phyloP scores from a whole-genome alignment of 2,888 invertebrate genomes.

The Andrena fulva region DNA sequence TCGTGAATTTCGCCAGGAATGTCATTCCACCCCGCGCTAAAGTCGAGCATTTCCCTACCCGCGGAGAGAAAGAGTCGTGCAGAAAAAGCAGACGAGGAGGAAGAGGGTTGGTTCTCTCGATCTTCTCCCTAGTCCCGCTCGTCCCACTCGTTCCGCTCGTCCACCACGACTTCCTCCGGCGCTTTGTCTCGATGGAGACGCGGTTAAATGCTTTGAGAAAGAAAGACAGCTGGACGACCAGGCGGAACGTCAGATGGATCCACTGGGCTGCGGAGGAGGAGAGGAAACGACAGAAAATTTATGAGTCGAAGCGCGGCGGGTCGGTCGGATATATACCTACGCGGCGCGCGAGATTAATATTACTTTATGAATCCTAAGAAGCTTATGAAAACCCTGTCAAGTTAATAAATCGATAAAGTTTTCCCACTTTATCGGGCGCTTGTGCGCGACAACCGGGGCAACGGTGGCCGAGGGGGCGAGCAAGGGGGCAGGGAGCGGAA shows the following conservation, averaged over 20 bases:
- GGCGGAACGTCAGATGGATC: conserved; percentile 26
- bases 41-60: conserved; percentile 9
- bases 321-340: conserved; percentile 69
- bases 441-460: conserved; percentile 38
- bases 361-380: conserved; percentile 77
- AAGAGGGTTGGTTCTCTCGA: conserved; percentile 1
- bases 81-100: not conserved
- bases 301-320: conserved; percentile 60
- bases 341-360: conserved; percentile 72
- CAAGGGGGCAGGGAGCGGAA: not conserved
- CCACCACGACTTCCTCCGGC: conserved; percentile 37
- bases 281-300: conserved; percentile 64
- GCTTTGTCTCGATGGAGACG: conserved; percentile 49
- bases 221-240: conserved; percentile 40
- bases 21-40: not conserved
- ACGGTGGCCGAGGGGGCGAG: not conserved
- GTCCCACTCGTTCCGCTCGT: conserved; percentile 5
- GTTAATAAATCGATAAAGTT: conserved; percentile 78
- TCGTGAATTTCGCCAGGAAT: not conserved
- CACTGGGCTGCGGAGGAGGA: not conserved
- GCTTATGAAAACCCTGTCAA: conserved; percentile 76
- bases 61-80: not conserved
- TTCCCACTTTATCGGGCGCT: conserved; percentile 71
- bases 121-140: not conserved
- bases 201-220: conserved; percentile 38